Base-by-base conservation (phyloP, 2,797 vertebrate species). In the Thalassophryne amazonica region DNA sequence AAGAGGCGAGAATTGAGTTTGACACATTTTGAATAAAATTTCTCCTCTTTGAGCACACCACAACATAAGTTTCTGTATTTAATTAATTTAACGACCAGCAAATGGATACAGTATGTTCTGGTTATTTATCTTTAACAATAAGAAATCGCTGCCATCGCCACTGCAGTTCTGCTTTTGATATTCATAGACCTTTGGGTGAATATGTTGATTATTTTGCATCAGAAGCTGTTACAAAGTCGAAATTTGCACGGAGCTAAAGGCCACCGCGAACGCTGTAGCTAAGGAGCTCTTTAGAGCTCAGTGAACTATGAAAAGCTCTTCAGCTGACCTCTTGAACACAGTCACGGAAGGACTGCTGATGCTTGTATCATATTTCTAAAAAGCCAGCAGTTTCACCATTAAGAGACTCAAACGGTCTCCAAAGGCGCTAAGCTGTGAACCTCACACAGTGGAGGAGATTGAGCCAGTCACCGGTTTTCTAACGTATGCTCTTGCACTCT, bases 261-360 rank as follows among this genome's bases (percentile, higher is more conserved):
- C 69, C 65, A 64, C 0, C 51, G 63, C 39, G 17, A 80, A 67
- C 27, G 8, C 49, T 12, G 35, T 32, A 52, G 57, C 68, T 77
- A 56, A 60, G 13, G 4, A 77, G 79, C 80, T 81, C 74, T 88
- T 89, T 73, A 79, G 78, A 78, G 80, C 76, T 80, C 65, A 53
- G 73, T 76, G 80, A 80, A 69, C 81, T 80, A 78, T 85, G 81
- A 88, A 82, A 80, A 67, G 62, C 78, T 74, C 76, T 79, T 76
- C 64, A 58, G 71, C 55, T 53, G 57, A 65, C 66, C 78, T 77
- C 70, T 73, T 64, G 47, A 80, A 69, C 76, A 40, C 60, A 54
- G 70, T 56, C 45, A 12, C 76, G 71, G 50, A 61, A 73, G 76
- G 67, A 51, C 55, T 9, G 24, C 36, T 59, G 73, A 69, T 76